Evolutionary conservation across 2,797 vertebrate genomes (phyloP), one percentile per base, ranked within the genome.

Genomic region (Tapirus indicus): DNA sequence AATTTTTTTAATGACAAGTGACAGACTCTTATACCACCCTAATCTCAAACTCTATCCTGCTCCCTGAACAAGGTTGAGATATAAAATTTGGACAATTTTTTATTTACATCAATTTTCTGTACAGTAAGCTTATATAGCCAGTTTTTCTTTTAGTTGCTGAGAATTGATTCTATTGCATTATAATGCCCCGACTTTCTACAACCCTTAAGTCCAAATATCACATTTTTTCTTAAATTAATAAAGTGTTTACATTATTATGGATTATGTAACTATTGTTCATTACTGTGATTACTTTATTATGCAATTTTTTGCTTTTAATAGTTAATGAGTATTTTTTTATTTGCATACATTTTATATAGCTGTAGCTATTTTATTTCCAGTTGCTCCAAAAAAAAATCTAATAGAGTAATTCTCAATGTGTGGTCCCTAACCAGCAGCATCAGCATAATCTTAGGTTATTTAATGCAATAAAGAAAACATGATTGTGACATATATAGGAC

Each of bases 141-240:
- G 1, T 83, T 60, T 92, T 1, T n/a, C n/a, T 77, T 54, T 84
- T 29, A 77, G 41, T 60, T 78, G 25, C 27, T 62, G 9, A 69
- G 11, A 9, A 52, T 27, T 49, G 23, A 1, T 66, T 91, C 9
- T 23, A 7, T 71, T 85, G 79, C 0, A 93, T 1, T 66, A 7
- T 13, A 93, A 32, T 6, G 4, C 54, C 13, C 23, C 13, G n/a
- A 20, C 10, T 41, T 66, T 74, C 35, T 72, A 38, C 5, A 32
- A 6, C 27, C 5, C 20, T 21, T 90, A 72, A 38, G 2, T 54
- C 2, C 5, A 79, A 79, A 93, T 85, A 38, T 32, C 17, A 85
- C 23, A 56, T 84, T 49, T 71, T 87, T 54, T n/a, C 68, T 91
- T 77, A 92, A 38, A 47, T 74, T 86, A 56, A 17, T 29, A 68